Base-by-base conservation (phyloP, 2,888 invertebrate genomes). In the Troilus luridus region DNA sequence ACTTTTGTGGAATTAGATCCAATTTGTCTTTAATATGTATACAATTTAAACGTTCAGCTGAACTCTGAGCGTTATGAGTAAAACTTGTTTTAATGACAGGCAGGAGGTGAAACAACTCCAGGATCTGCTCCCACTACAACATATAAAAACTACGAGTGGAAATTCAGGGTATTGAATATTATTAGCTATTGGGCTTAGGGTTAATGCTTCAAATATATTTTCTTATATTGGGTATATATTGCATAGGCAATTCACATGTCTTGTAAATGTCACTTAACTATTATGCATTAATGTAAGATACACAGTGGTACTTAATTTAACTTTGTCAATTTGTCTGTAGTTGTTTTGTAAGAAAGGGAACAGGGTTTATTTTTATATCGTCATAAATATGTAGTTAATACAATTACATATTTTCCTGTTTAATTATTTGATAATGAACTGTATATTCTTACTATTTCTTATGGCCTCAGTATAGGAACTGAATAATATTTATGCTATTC, bases 71-170 rank as follows among this genome's bases (percentile, higher is more conserved):
- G 90, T 90, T 90, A 60, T 90, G 64, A 90, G 64, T 90, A 90
- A 88, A 88, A 90, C 56, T 88, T 77, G 88, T 77, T 91, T 91
- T 88, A 92, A 91, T 88, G 54, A 90, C 92, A 92, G 92, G 91
- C 91, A 90, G 92, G 92, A 62, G 91, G 88, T 81, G 92, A 92
- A 64, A 81, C 88, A 64, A 90, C 91, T 60, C 41, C 90, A 54
- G 91, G 90, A 62, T 60, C 91, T 14, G 88, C 92, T 89, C 91
- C 72, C n/a, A 64, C 81, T 81, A 88, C 91, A 91, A 91, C 92
- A 64, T 91, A 92, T 91, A 92, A 92, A 94, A 95, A 95, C 93
- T 95, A 95, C 95, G 95, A 96, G 94, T 96, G 96, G 96, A 96
- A 96, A 95, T 96, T 96, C 95, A 95, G 96, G 96, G 96, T 96